Evolutionary conservation across 2,888 invertebrate species (phyloP).

Genomic region (Heliconius sara): DNA sequence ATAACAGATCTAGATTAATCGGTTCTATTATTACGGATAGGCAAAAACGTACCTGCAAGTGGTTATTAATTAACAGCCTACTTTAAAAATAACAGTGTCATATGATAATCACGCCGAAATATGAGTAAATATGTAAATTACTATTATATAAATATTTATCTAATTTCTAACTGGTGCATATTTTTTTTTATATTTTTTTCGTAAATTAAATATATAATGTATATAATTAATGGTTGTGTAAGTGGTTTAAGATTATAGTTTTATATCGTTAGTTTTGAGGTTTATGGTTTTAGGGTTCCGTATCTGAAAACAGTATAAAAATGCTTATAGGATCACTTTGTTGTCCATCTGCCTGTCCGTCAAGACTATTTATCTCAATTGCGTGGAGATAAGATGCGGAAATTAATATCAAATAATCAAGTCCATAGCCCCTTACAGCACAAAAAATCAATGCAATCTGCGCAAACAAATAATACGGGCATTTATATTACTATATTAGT

Average conservation of each 20-base stretch:
- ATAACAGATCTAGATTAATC: background rate
- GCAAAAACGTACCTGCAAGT: background rate
- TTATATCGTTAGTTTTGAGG: background rate
- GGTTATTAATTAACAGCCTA: background rate
- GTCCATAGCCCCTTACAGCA: too few relatives aligned
- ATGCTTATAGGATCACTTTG: too few relatives aligned
- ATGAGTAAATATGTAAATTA: slow-evolving; percentile 1
- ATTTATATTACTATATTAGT: too few relatives aligned
- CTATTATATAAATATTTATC: background rate
- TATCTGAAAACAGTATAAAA: too few relatives aligned
- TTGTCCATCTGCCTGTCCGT: too few relatives aligned
- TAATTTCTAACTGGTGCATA: too few relatives aligned
- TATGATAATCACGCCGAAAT: slow-evolving; percentile 1
- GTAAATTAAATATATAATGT: background rate
- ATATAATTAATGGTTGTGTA: background rate
- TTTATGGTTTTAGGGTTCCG: too few relatives aligned
- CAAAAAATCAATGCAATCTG: too few relatives aligned
- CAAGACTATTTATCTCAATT: too few relatives aligned
- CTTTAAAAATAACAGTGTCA: slow-evolving; percentile 5
- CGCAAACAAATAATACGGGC: too few relatives aligned
- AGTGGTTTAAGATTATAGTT: background rate
- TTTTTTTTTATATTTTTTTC: background rate
- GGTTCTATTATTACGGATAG: background rate
- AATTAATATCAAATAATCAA: too few relatives aligned
- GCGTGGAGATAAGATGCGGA: too few relatives aligned